phyloP scores from a whole-genome alignment of 2,888 invertebrate genomes.

The Dromius quadrimaculatus region DNA sequence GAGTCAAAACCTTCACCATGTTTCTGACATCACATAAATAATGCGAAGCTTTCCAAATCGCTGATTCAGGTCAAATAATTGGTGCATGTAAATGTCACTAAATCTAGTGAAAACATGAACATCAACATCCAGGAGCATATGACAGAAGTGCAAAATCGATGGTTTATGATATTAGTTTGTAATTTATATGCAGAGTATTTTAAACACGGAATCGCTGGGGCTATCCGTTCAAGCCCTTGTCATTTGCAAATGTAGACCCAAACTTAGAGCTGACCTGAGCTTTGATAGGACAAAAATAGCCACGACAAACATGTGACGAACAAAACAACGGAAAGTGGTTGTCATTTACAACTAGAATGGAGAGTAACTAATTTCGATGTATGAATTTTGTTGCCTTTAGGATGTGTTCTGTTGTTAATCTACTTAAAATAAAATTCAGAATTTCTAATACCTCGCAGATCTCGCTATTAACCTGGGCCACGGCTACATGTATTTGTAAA shows the following conservation, averaged over 20 bases:
- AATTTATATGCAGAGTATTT: constrained; percentile 42
- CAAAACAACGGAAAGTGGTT: constrained; percentile 5
- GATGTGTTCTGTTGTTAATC: too few species aligned
- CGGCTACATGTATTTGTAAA: too few species aligned
- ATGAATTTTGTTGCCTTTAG: background rate
- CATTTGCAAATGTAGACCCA: constrained; percentile 34
- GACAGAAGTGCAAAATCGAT: constrained; percentile 30
- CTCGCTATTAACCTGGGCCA: too few species aligned
- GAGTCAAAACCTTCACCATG: too few species aligned
- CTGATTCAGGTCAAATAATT: background rate
- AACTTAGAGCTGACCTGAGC: constrained; percentile 10
- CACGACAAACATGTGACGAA: background rate
- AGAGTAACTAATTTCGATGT: background rate
- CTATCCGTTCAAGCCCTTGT: constrained; percentile 30
- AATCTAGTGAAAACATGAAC: constrained; percentile 7
- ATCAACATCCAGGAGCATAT: background rate
- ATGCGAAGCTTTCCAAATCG: too few species aligned
- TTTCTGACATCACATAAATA: too few species aligned
- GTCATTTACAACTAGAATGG: too few species aligned
- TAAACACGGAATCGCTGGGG: constrained; percentile 20
- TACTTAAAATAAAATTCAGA: background rate
- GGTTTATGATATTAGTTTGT: constrained; percentile 30
- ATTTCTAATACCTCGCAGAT: too few species aligned
- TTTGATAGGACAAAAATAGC: background rate
- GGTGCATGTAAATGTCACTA: constrained; percentile 11